phyloP scores from a whole-genome alignment of 2,113 vertebrate genomes.

The human (Homo sapiens) region GRCh38 chr2:86083001-86083500 shows the following conservation, averaged over 20 bases:
- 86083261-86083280: slow-evolving; percentile 4
- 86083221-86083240: not conserved
- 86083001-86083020: not conserved
- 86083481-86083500: not conserved
- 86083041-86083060: not conserved
- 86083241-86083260: not conserved
- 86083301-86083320: not conserved
- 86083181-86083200: not conserved
- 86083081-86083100: slow-evolving; percentile 95
- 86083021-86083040: not conserved
- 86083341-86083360: not conserved
- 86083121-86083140: slow-evolving; percentile 93
- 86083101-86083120: slow-evolving; percentile 88
- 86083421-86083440: not conserved
- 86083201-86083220: not conserved
- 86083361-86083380: not conserved
- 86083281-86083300: not conserved
- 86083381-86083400: not conserved
- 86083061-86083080: slow-evolving; percentile 62
- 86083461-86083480: not conserved
- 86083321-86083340: not conserved
- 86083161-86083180: slow-evolving; percentile 76
- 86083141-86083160: slow-evolving; percentile 87
- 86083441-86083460: not conserved
- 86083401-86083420: not conserved